A percentile compares a stretch with the other conserved stretches of the same genome.
Evolutionary conservation across 2,797 vertebrate genomes (phyloP).

Genomic region (Anniella stebbinsi): DNA sequence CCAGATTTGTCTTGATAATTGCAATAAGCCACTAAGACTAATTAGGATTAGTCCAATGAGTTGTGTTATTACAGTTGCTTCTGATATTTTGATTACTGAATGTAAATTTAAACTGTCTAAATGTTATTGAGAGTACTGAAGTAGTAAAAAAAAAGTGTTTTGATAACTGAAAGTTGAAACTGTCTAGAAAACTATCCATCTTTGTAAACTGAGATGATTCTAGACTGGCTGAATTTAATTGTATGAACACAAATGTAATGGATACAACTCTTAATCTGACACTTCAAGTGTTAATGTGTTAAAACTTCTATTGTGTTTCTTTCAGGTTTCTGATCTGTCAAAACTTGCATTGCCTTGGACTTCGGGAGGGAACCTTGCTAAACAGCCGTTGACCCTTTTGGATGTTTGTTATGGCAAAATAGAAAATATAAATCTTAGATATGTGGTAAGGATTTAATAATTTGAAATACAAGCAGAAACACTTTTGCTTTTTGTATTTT

Average conservation of each 20-base stretch:
- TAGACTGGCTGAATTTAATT: neutral
- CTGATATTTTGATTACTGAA: neutral
- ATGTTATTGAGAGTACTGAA: neutral
- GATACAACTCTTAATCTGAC: too few species aligned
- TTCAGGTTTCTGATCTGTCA: slow-evolving; percentile 64
- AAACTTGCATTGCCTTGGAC: slow-evolving; percentile 68
- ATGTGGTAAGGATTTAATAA: slow-evolving; percentile 65
- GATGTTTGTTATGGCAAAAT: slow-evolving; percentile 72
- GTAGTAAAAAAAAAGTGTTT: neutral
- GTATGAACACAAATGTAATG: neutral
- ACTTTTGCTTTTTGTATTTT: slow-evolving; percentile 15
- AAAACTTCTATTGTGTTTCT: slow-evolving; percentile 38
- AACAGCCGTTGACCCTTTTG: slow-evolving; percentile 66
- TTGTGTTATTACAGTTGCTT: neutral
- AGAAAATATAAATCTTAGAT: slow-evolving; percentile 73
- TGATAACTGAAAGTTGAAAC: neutral
- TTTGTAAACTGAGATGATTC: neutral
- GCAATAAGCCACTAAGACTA: neutral
- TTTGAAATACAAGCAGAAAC: neutral
- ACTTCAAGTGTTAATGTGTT: neutral
- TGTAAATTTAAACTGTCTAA: neutral
- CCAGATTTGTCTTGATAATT: neutral
- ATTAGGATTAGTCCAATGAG: neutral
- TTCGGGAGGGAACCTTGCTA: slow-evolving; percentile 64
- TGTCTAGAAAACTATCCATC: neutral